Base-by-base conservation (phyloP, 2,888 invertebrate species). In the Euphydryas editha region DNA sequence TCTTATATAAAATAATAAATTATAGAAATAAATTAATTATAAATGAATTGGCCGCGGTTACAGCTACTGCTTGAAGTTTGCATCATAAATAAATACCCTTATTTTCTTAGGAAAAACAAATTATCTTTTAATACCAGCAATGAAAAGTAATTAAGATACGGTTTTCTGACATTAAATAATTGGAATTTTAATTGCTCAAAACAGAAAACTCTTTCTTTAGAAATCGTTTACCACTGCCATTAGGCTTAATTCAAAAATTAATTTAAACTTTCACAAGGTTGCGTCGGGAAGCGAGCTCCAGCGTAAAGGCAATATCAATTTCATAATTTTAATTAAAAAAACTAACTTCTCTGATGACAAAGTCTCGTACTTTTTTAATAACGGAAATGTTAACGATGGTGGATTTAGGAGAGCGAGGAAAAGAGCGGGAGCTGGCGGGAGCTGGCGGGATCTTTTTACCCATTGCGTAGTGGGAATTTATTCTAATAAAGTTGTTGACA, bases 301-400 rank as follows among this genome's bases (percentile, higher is more conserved):
- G 81, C 87, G 87, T 86, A 87, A 92, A 91, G 87, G 91, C 90
- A 90, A 92, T 93, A 93, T 93, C 92, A 92, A 93, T 92, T 92
- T 92, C 90, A 92, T 92, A 91, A 92, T 93, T 93, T 93, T 93
- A 92, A 93, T 93, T 93, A 88, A 93, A 93, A 93, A 92, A 92
- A 91, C 90, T 90, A 87, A 90, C 86, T 90, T 87, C 85, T 82
- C 86, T 88, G 90, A 90, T 92, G 92, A 91, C 90, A 91, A 90
- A 90, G 90, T 87, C 87, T 80, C 87, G 84, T 89, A 92, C 90
- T 92, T 93, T 93, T 93, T 93, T 93, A 93, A 93, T 92, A 93
- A 92, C 87, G 88, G 86, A 86, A 90, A 90, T 88, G 88, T 90
- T 91, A 88, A 86, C 86, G 86, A 83, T 77, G 80, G 78, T 71